A percentile compares a stretch with the other conserved stretches of the same genome.
phyloP scores from a whole-genome alignment of 2,888 invertebrate genomes.

The Eugnorisma glareosa region DNA sequence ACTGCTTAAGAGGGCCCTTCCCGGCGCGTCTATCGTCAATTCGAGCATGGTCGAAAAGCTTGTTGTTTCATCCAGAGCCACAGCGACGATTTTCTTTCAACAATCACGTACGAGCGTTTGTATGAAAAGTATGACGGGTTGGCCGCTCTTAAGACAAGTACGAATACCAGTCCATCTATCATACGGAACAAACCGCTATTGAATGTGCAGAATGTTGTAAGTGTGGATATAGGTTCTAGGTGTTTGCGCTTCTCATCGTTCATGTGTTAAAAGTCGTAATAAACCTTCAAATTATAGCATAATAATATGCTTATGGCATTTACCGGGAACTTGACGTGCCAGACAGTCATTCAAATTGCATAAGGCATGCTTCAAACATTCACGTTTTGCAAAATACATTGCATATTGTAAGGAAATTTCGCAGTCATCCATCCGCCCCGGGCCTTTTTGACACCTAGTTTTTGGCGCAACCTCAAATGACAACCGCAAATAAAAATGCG shows the following conservation, averaged over 20 bases:
- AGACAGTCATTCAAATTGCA: conserved; percentile 18
- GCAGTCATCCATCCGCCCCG: conserved; percentile 1
- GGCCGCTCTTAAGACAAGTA: no score
- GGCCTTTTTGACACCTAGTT: conserved; percentile 32
- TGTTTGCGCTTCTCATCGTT: not conserved
- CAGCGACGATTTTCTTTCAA: no score
- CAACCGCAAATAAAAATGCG: conserved; percentile 48
- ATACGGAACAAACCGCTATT: conserved; percentile 19
- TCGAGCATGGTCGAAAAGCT: no score
- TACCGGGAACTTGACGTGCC: conserved; percentile 2
- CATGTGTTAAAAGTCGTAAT: not conserved
- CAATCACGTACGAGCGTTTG: no score
- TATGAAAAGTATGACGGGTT: no score
- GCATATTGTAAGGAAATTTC: conserved; percentile 39
- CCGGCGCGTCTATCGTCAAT: no score
- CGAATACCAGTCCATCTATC: conserved; percentile 27
- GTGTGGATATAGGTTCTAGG: not conserved
- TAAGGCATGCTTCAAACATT: conserved; percentile 14
- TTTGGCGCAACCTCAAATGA: conserved; percentile 40
- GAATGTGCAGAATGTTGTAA: conserved; percentile 1
- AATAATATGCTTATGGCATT: conserved; percentile 12
- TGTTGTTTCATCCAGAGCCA: no score
- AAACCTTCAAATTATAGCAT: conserved; percentile 4
- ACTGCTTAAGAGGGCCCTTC: no score
- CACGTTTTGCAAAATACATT: conserved; percentile 32